Conservation (phyloP, 2,113 vertebrate species). For the Zosterops japonicus region DNA sequence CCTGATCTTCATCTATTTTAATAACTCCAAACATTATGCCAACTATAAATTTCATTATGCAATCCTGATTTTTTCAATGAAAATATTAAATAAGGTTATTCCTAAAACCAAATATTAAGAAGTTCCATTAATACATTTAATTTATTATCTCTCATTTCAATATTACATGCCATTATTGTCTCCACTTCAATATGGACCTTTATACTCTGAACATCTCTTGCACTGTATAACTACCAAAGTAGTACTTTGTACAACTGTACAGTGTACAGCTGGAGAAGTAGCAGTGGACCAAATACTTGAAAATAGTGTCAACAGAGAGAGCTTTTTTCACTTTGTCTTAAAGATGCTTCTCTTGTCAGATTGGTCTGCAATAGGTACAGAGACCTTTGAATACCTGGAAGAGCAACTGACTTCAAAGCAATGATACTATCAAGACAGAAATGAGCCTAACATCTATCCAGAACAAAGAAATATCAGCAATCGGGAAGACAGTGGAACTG, state of each 20-base stretch:
- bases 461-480: neutral
- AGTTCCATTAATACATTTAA: neutral
- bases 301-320: neutral
- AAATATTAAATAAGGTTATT: neutral
- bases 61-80: neutral
- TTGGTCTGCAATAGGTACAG: neutral
- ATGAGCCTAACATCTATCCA: neutral
- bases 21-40: neutral
- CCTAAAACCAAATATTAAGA: neutral
- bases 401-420: neutral
- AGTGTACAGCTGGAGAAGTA: neutral
- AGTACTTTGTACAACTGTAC: too few species aligned
- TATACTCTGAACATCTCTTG: neutral
- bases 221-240: neutral
- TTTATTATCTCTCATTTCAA: neutral
- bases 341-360: neutral
- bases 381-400: neutral
- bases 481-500: neutral
- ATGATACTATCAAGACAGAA: neutral
- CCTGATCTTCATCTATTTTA: neutral
- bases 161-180: neutral
- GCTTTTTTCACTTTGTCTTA: neutral
- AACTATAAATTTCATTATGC: neutral
- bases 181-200: neutral
- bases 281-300: neutral